phyloP scores from a whole-genome alignment of 2,113 vertebrate species.

The Urocitellus parryii region DNA sequence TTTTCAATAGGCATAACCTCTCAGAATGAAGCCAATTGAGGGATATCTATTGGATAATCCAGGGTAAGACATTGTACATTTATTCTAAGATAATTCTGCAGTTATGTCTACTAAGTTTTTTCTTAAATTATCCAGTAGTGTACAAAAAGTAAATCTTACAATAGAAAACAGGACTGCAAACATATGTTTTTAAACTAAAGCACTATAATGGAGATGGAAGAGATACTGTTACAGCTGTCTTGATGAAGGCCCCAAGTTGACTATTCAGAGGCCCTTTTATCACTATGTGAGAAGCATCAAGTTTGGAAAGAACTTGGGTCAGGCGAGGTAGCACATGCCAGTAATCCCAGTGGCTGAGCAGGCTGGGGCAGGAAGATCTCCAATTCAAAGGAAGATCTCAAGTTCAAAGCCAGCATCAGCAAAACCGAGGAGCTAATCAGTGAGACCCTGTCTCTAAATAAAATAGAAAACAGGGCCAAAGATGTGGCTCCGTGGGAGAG shows the following conservation, averaged over 20 bases:
- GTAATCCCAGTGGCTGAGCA: too few relatives aligned
- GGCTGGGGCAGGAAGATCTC: too few relatives aligned
- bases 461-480: too few relatives aligned
- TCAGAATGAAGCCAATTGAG: background rate
- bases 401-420: too few relatives aligned
- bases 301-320: background rate
- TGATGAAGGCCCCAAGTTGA: background rate
- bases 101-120: background rate
- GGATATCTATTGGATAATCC: background rate
- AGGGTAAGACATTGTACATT: background rate
- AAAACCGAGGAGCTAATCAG: too few relatives aligned
- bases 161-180: conserved; percentile 8
- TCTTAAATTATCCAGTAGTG: background rate
- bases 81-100: background rate
- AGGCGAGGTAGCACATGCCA: too few relatives aligned
- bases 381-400: too few relatives aligned
- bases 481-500: too few relatives aligned
- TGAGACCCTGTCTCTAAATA: too few relatives aligned
- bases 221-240: conserved; percentile 9
- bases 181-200: background rate
- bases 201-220: background rate
- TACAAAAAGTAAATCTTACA: background rate
- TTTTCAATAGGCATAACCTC: background rate
- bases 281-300: background rate
- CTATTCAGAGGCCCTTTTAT: background rate